Conservation (phyloP, 2,888 invertebrate species). For the Scaptomyza caliginosa region DNA sequence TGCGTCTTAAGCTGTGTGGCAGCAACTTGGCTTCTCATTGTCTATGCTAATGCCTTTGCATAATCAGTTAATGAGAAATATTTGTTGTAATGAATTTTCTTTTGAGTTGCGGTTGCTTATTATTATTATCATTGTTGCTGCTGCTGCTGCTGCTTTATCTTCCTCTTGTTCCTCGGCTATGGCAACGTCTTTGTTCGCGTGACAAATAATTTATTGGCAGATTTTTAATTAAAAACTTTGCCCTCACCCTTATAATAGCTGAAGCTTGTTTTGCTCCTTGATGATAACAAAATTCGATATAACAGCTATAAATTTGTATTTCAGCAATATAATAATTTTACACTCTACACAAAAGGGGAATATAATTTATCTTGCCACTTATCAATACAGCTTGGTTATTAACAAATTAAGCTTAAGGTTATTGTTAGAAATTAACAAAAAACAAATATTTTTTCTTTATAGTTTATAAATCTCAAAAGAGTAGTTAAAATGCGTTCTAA, state of each 20-base stretch:
- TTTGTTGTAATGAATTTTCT: slow-evolving; percentile 76
- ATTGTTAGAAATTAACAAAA: too few relatives aligned
- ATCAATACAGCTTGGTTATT: too few relatives aligned
- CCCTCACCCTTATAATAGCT: not conserved
- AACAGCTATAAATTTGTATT: slow-evolving; percentile 55
- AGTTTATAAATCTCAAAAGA: not conserved
- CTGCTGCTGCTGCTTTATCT: slow-evolving; percentile 11
- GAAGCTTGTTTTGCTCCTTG: slow-evolving; percentile 1
- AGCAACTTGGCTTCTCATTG: slow-evolving; percentile 54
- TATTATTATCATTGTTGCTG: slow-evolving; percentile 47
- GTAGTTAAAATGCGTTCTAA: not conserved
- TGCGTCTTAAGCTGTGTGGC: slow-evolving; percentile 28
- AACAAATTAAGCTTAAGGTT: too few relatives aligned
- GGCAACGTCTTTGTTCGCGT: slow-evolving; percentile 52
- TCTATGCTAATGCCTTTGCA: slow-evolving; percentile 73
- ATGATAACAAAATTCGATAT: slow-evolving; percentile 47
- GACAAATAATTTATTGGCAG: slow-evolving; percentile 77
- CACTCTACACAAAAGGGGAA: not conserved
- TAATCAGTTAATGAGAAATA: slow-evolving; percentile 79
- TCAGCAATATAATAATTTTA: slow-evolving; percentile 2
- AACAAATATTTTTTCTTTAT: too few relatives aligned
- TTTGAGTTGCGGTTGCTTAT: slow-evolving; percentile 57
- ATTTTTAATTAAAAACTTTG: slow-evolving; percentile 73
- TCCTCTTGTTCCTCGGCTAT: slow-evolving; percentile 21
- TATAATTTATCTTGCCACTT: too few relatives aligned